Conservation (phyloP, 2,113 vertebrate genomes). For the Axis porcinus region DNA sequence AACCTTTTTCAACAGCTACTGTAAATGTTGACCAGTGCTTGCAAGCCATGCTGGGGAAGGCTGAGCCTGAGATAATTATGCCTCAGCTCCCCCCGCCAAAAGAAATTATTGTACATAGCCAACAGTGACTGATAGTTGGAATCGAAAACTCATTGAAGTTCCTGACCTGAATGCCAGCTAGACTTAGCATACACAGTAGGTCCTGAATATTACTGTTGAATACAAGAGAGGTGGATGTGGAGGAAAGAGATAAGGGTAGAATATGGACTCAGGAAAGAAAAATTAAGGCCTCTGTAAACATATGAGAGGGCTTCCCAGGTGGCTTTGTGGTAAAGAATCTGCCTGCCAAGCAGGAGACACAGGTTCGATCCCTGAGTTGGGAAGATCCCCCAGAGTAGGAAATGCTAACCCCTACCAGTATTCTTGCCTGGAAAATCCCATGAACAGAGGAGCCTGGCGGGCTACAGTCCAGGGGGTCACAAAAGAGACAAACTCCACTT, state of each 20-base stretch:
- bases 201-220: background rate
- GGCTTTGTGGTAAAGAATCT: background rate
- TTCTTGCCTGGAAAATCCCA: background rate
- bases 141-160: background rate
- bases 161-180: background rate
- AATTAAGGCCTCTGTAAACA: background rate
- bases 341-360: background rate
- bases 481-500: background rate
- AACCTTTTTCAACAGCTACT: background rate
- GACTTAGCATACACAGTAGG: background rate
- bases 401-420: background rate
- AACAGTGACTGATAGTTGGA: background rate
- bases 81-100: background rate
- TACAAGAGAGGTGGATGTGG: background rate
- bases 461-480: background rate
- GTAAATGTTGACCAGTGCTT: background rate
- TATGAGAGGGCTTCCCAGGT: background rate
- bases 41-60: background rate
- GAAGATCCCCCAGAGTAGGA: background rate
- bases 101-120: background rate
- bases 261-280: background rate
- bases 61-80: background rate
- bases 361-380: background rate
- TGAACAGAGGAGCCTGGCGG: background rate
- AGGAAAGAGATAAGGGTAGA: background rate